Evolutionary conservation across 92 coral and sea anemone genomes (phyloP), one percentile per base, ranked within the genome.

Genomic region (Pocillopora grandis): DNA sequence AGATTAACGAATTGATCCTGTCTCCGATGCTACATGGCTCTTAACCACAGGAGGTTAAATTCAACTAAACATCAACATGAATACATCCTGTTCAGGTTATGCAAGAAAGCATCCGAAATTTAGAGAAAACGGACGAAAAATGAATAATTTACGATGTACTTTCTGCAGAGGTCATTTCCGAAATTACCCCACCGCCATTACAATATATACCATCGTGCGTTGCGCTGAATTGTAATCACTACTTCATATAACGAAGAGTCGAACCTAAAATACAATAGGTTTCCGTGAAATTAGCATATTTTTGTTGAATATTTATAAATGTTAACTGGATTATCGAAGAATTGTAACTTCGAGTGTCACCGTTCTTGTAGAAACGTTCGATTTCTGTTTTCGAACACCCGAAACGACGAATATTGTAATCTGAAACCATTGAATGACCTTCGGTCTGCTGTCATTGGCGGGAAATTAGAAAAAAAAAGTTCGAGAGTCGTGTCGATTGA

Each of bases 111-210:
- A 18, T 63, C 72, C 4, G 31, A 74, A 75, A 21, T 63, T 63
- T 33, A 42, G 61, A 37, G 27, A 27, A 72, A 52, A 61, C 62
- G 72, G 57, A 12, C 23, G 33, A 62, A 83, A 62, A 72, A 82
- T 82, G 79, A 82, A 82, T 82, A 72, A 82, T 82, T 82, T 63
- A 82, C 70, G 27, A 17, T 37, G 71, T 72, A 12, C 12, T 72
- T 72, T 71, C 16, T n/a, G n/a, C 14, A 35, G 27, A 61, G 35
- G 52, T 73, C 86, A 63, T 18, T 56, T 72, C 71, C 72, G 19
- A 74, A 55, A 33, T 6, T 11, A 72, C 20, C 55, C 56, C 49
- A 58, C 31, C 63, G 59, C 58, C 76, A 60, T 36, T 9, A 58
- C 57, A n/a, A 37, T 27, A 59, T 17, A 57, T 71, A 81, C 86